phyloP scores from a whole-genome alignment of 2,797 vertebrate genomes.

The Leptodactylus fallax region DNA sequence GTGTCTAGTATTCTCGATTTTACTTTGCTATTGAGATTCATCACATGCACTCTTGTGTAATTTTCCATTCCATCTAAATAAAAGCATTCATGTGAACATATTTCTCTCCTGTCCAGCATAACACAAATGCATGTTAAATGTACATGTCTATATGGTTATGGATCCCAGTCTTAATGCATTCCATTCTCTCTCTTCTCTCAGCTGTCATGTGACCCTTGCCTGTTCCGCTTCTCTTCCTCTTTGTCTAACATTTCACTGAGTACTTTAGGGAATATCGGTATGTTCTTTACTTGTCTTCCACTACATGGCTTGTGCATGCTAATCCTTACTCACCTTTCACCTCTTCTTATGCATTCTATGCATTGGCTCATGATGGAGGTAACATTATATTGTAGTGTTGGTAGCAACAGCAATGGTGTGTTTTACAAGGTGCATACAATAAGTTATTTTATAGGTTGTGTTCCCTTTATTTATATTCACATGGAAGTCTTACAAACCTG shows the following conservation, averaged over 20 bases:
- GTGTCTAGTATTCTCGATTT: background rate
- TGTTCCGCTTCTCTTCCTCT: slow-evolving; percentile 83
- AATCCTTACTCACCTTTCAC: slow-evolving; percentile 31
- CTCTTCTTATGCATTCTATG: slow-evolving; percentile 30
- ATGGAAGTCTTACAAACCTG: background rate
- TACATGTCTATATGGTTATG: background rate
- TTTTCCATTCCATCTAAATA: background rate
- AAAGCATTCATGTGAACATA: background rate
- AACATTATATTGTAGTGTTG: background rate
- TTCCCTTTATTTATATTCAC: background rate
- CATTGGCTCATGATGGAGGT: background rate
- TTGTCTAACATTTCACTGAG: slow-evolving; percentile 83
- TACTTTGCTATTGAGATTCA: background rate
- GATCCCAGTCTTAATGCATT: slow-evolving; percentile 50
- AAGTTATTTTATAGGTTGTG: background rate
- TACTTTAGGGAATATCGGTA: slow-evolving; percentile 84
- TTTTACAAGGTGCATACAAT: background rate
- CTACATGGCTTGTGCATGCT: slow-evolving; percentile 63
- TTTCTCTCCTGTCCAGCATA: background rate
- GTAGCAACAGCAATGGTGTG: background rate
- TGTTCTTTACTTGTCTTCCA: slow-evolving; percentile 74
- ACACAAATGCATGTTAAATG: background rate
- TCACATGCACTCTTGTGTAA: background rate
- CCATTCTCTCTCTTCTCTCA: slow-evolving; percentile 75
- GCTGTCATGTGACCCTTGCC: slow-evolving; percentile 80